These are phyloP conservation scores for Cossypha caffra DNA, from an alignment of 2,797 vertebrate species.

Conservation along the genomic window DNA sequence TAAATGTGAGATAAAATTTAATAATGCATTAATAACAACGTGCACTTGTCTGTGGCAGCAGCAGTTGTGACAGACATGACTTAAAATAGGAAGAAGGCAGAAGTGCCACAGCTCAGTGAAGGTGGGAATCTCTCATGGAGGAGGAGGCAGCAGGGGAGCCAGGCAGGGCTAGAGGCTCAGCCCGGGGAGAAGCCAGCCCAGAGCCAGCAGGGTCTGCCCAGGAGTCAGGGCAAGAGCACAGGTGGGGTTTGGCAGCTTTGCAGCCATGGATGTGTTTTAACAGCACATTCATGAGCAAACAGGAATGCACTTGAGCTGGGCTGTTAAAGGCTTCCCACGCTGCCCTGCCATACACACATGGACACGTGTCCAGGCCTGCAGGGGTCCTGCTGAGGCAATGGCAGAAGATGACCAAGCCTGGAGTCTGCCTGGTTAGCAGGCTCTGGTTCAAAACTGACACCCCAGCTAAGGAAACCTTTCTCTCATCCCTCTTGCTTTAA, in stretches of 20 bases:
- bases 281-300: background rate
- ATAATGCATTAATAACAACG: slow-evolving; percentile 64
- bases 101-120: background rate
- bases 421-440: background rate
- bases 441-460: background rate
- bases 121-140: background rate
- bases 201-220: background rate
- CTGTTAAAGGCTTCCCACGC: background rate
- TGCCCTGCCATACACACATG: accelerated
- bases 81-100: slow-evolving; percentile 12
- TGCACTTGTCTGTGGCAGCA: slow-evolving; percentile 28
- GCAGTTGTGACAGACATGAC: background rate
- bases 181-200: background rate
- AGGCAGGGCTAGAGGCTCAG: background rate
- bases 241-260: background rate
- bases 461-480: background rate
- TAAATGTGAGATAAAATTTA: slow-evolving; percentile 57
- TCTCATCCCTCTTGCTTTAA: background rate
- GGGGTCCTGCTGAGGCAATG: background rate
- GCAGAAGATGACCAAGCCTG: background rate
- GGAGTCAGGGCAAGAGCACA: background rate
- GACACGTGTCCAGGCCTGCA: background rate
- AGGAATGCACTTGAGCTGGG: slow-evolving; percentile 14
- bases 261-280: background rate
- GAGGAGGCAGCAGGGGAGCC: background rate